Evolutionary conservation across 1,140 invertebrate genomes (phyloP).

Genomic region (Zaprionus tsacasi): DNA sequence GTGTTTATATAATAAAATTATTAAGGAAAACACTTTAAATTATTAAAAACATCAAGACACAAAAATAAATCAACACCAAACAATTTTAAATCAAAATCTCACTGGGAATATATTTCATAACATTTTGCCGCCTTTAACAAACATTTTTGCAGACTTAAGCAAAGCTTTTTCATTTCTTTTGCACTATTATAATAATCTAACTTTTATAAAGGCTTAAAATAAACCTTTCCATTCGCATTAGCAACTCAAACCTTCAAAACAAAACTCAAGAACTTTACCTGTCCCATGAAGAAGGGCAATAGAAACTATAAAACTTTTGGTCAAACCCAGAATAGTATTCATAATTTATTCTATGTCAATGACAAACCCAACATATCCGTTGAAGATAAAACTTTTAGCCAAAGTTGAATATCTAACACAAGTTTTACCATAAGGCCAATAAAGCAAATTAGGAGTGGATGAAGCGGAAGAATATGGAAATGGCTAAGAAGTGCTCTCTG

Average conservation of each 20-base stretch:
- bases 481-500: conserved; percentile 28
- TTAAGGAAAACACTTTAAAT: too few species aligned
- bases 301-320: conserved; percentile 4
- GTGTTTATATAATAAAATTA: background rate
- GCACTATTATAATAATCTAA: background rate
- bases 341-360: conserved; percentile 34
- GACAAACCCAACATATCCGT: conserved; percentile 9
- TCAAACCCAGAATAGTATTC: conserved; percentile 13
- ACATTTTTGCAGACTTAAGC: too few species aligned
- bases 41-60: too few species aligned
- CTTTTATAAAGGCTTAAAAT: background rate
- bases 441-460: conserved; percentile 44
- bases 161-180: too few species aligned
- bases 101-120: too few species aligned
- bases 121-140: too few species aligned
- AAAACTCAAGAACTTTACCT: conserved; percentile 1
- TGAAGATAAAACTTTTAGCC: conserved; percentile 32
- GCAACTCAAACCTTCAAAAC: conserved; percentile 1
- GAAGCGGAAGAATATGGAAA: conserved; percentile 7
- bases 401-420: conserved; percentile 23
- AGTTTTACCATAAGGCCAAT: conserved; percentile 27
- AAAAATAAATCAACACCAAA: too few species aligned
- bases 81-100: background rate
- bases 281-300: background rate
- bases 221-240: background rate